phyloP scores from a whole-genome alignment of 2,888 invertebrate species.

The Baronia brevicornis region DNA sequence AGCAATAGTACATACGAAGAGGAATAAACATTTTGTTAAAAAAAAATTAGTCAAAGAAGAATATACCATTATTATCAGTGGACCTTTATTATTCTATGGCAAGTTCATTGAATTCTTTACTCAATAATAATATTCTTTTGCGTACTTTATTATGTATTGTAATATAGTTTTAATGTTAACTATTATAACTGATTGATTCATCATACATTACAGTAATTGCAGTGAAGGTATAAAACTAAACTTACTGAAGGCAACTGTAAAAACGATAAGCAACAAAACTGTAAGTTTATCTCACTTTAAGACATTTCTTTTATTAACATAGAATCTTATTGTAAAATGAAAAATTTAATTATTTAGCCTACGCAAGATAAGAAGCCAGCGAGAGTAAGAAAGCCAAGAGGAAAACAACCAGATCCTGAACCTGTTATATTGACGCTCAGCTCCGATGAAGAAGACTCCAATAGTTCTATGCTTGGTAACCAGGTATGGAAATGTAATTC shows the following conservation, averaged over 20 bases:
- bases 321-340: background rate
- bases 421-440: conserved; percentile 82
- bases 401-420: conserved; percentile 76
- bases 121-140: background rate
- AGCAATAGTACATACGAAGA: too few relatives aligned
- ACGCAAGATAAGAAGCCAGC: conserved; percentile 56
- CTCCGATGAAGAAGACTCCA: conserved; percentile 82
- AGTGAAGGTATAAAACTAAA: conserved; percentile 66
- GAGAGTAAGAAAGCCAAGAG: conserved; percentile 67
- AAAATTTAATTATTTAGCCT: conserved; percentile 25
- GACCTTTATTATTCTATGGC: too few relatives aligned
- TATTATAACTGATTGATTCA: background rate
- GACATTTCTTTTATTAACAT: too few relatives aligned
- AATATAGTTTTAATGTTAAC: too few relatives aligned
- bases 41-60: too few relatives aligned
- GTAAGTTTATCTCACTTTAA: conserved; percentile 44
- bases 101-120: background rate
- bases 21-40: too few relatives aligned
- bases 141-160: too few relatives aligned
- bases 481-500: conserved; percentile 36
- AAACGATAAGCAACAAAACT: conserved; percentile 41
- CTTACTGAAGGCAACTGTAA: conserved; percentile 56
- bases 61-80: too few relatives aligned
- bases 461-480: conserved; percentile 59
- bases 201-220: conserved; percentile 43